A percentile compares a stretch with the other conserved stretches of the same genome.
Conservation (phyloP, 2,888 invertebrate species). For the Sycophila texana region DNA sequence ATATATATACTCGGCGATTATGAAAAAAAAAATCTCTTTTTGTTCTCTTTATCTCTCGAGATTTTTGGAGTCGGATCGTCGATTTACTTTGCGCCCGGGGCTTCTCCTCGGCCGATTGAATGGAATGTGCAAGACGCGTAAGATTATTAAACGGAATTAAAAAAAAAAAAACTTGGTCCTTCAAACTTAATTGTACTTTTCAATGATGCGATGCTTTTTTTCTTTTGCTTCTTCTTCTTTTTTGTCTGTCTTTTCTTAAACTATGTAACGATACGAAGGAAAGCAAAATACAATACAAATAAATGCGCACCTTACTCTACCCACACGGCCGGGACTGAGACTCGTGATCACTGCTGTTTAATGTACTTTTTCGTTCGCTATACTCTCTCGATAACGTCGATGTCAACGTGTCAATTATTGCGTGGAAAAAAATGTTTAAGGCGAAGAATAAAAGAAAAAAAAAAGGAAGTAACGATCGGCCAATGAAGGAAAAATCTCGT, state of each 20-base stretch:
- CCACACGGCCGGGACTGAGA: constrained; percentile 34
- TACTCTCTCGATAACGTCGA: constrained; percentile 36
- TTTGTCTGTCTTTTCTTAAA: not conserved
- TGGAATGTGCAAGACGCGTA: constrained; percentile 22
- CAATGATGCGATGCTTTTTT: constrained; percentile 31
- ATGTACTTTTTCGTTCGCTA: not conserved
- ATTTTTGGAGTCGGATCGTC: too few relatives aligned
- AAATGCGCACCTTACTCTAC: not conserved
- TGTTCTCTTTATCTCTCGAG: too few relatives aligned
- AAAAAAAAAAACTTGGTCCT: constrained; percentile 43
- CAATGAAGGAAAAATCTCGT: constrained; percentile 18
- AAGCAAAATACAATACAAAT: not conserved
- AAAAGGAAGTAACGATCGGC: not conserved
- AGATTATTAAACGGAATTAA: constrained; percentile 11
- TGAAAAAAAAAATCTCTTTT: too few relatives aligned
- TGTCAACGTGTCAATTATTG: constrained; percentile 54
- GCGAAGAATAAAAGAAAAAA: not conserved
- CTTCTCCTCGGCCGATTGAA: constrained; percentile 21
- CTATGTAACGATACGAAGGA: not conserved
- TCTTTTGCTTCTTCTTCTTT: constrained; percentile 21
- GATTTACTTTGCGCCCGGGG: not conserved
- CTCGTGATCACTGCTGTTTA: constrained; percentile 27
- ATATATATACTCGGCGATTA: too few relatives aligned
- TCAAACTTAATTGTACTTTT: constrained; percentile 30
- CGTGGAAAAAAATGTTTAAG: constrained; percentile 5